phyloP scores from a whole-genome alignment of 2,888 invertebrate genomes.

The Leucophora obtusa region DNA sequence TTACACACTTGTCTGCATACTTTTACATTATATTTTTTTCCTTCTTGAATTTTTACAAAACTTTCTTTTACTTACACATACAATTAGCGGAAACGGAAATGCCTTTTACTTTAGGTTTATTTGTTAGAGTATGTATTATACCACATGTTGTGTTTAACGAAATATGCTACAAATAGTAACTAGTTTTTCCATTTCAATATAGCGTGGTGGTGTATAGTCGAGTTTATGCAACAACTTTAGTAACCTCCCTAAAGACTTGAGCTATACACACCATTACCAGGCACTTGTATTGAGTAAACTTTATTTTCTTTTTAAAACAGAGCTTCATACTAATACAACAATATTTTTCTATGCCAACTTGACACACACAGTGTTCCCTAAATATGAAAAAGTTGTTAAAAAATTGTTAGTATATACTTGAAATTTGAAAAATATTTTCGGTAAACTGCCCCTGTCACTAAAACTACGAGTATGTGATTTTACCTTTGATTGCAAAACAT shows the following conservation, averaged over 20 bases:
- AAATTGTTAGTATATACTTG: no score
- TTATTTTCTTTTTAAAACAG: slow-evolving; percentile 6
- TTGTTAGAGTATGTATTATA: not conserved
- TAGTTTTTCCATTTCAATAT: slow-evolving; percentile 35
- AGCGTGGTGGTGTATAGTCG: slow-evolving; percentile 7
- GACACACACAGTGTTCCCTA: slow-evolving; percentile 6
- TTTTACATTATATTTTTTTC: slow-evolving; percentile 14
- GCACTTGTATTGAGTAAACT: slow-evolving; percentile 31
- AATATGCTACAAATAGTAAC: slow-evolving; percentile 48
- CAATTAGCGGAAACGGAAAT: slow-evolving; percentile 74
- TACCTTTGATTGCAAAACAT: no score
- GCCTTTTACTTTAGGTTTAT: slow-evolving; percentile 66
- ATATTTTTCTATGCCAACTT: slow-evolving; percentile 27
- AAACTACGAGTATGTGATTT: no score
- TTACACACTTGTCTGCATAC: slow-evolving; percentile 43
- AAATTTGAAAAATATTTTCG: no score
- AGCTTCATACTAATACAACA: slow-evolving; percentile 10
- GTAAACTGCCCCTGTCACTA: no score
- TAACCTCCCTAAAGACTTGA: slow-evolving; percentile 33
- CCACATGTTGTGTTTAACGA: slow-evolving; percentile 40
- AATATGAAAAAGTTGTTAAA: slow-evolving; percentile 16
- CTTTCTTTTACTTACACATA: slow-evolving; percentile 50
- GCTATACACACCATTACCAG: not conserved
- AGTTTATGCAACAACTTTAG: slow-evolving; percentile 42
- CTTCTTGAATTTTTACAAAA: slow-evolving; percentile 6